Evolutionary conservation across 2,888 invertebrate genomes (phyloP), one percentile per base, ranked within the genome.

Genomic region (Pogonocherus hispidulus): DNA sequence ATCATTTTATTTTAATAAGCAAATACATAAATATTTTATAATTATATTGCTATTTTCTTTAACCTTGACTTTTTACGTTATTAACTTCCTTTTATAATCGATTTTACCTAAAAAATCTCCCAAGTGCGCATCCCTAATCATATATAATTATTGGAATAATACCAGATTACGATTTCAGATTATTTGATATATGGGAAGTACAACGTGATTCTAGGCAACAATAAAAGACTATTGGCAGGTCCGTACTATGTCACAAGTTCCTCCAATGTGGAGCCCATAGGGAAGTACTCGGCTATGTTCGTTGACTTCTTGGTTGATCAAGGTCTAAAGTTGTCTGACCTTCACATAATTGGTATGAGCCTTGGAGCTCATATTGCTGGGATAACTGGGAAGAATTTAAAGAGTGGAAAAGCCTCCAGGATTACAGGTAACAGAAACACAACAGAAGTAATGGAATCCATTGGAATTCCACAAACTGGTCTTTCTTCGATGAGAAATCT

Each of bases 121-220:
- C n/a, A n/a, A n/a, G n/a, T n/a, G n/a, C n/a, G n/a, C n/a, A n/a
- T n/a, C n/a, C n/a, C n/a, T n/a, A n/a, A n/a, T n/a, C n/a, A n/a
- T n/a, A n/a, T n/a, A n/a, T n/a, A n/a, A n/a, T n/a, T n/a, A n/a
- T n/a, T n/a, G n/a, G n/a, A n/a, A n/a, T n/a, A n/a, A n/a, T n/a
- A n/a, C n/a, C n/a, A n/a, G n/a, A n/a, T n/a, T 54, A 4, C 2
- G n/a, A 5, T 63, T 76, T 9, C 81, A 89, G 89, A 87, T 1
- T 88, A 87, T 80, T 83, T 87, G 74, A 80, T 86, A 54, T 81
- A 86, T 6, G 88, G 87, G 0, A 86, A 87, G 69, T 84, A 84
- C 1, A 90, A 90, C 77, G 80, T 90, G 3, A 88, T 90, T 32
- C 84, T 89, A 80, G 86, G 89, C 52, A 87, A 89, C 76, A 87